These are phyloP conservation scores for Fragum whitleyi DNA, from an alignment of 2,888 invertebrate species.

Conservation along the genomic window DNA sequence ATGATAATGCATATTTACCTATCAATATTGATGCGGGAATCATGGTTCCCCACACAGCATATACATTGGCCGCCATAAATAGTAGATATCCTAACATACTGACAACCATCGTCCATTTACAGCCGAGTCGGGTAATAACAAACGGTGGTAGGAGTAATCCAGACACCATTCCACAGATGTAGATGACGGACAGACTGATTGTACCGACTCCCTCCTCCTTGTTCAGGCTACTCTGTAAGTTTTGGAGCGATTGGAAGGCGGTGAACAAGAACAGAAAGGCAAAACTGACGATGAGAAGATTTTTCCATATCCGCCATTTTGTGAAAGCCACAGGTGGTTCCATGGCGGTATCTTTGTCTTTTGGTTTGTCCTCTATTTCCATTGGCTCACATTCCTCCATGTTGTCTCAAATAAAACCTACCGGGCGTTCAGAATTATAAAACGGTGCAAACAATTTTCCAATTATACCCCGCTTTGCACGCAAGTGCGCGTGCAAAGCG, in stretches of 20 bases:
- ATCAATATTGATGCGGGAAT: slow-evolving; percentile 93
- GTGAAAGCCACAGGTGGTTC: slow-evolving; percentile 35
- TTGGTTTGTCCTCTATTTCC: neutral
- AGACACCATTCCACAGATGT: slow-evolving; percentile 96
- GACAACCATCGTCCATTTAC: slow-evolving; percentile 97
- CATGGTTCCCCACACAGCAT: slow-evolving; percentile 93
- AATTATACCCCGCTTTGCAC: no score
- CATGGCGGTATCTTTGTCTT: neutral
- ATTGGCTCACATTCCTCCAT: neutral
- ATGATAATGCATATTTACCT: no score
- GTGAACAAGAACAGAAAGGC: slow-evolving; percentile 98
- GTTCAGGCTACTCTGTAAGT: slow-evolving; percentile 96
- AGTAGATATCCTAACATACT: slow-evolving; percentile 97
- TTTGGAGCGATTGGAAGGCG: slow-evolving; percentile 97
- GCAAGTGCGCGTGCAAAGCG: no score
- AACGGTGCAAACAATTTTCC: no score
- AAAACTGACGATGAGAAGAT: slow-evolving; percentile 94
- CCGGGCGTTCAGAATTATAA: no score
- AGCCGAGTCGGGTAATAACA: slow-evolving; percentile 89
- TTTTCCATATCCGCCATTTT: slow-evolving; percentile 91
- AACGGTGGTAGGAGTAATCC: slow-evolving; percentile 92
- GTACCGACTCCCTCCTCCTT: slow-evolving; percentile 95
- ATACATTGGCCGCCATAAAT: slow-evolving; percentile 97
- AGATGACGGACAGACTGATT: slow-evolving; percentile 95
- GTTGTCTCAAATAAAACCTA: slow-evolving; percentile 86